Evolutionary conservation across 1,140 invertebrate species (phyloP).

Genomic region (Pachyrhynchus sulphureomaculatus): DNA sequence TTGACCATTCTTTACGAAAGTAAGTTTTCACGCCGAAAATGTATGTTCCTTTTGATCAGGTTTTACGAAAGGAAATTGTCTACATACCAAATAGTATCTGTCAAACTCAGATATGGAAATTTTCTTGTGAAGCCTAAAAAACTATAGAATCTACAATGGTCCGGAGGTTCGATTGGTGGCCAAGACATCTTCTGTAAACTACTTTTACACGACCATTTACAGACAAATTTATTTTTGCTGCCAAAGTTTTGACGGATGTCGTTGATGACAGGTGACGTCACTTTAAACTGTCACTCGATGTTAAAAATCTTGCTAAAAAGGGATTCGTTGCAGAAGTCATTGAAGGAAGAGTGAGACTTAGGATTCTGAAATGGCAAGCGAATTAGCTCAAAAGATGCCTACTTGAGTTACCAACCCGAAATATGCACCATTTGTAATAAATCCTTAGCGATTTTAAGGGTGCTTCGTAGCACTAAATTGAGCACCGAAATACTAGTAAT

Average conservation of each 20-base stretch:
- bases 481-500: too few species aligned
- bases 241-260: neutral
- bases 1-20: neutral
- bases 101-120: slow-evolving; percentile 8
- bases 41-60: neutral
- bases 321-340: too few species aligned
- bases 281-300: too few species aligned
- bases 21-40: neutral
- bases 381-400: too few species aligned
- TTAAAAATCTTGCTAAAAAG: too few species aligned
- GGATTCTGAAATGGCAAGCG: too few species aligned
- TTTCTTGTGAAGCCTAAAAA: slow-evolving; percentile 3
- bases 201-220: neutral
- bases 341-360: too few species aligned
- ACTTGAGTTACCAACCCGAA: too few species aligned
- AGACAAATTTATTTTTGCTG: neutral
- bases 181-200: neutral
- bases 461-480: too few species aligned
- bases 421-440: too few species aligned
- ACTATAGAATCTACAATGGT: slow-evolving; percentile 20
- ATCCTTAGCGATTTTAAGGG: too few species aligned
- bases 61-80: neutral
- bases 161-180: slow-evolving; percentile 6
- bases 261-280: too few species aligned
- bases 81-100: slow-evolving; percentile 15